These are phyloP conservation scores for Myzus persicae DNA, from an alignment of 1,140 invertebrate genomes.

Conservation along the genomic window DNA sequence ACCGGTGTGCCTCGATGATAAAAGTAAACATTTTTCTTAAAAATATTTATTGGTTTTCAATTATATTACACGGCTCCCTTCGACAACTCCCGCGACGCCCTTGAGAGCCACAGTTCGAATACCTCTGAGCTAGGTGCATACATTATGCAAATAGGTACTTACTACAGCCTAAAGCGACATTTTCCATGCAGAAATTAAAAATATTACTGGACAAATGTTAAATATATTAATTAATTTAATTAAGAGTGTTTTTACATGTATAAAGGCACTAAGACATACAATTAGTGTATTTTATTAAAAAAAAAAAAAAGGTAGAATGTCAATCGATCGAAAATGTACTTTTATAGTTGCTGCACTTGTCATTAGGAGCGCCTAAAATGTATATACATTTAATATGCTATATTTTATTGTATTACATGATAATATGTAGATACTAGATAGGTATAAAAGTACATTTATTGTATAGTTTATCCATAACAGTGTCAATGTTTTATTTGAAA, in stretches of 20 bases:
- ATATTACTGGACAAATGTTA: too few relatives aligned
- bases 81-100: too few relatives aligned
- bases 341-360: not conserved
- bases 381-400: not conserved
- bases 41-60: too few relatives aligned
- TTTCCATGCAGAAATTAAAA: too few relatives aligned
- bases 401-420: not conserved
- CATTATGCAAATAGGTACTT: not conserved
- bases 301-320: not conserved
- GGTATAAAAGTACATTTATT: not conserved
- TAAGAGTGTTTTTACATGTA: too few relatives aligned
- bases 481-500: not conserved
- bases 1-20: too few relatives aligned
- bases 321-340: not conserved
- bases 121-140: too few relatives aligned
- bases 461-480: not conserved
- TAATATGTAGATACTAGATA: not conserved
- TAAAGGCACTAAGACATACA: too few relatives aligned
- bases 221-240: too few relatives aligned
- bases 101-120: too few relatives aligned
- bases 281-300: not conserved
- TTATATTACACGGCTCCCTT: too few relatives aligned
- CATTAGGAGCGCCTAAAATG: not conserved
- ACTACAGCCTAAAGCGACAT: not conserved
- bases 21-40: too few relatives aligned